Base-by-base conservation (phyloP, 2,113 vertebrate genomes). In the Aplodontia rufa region DNA sequence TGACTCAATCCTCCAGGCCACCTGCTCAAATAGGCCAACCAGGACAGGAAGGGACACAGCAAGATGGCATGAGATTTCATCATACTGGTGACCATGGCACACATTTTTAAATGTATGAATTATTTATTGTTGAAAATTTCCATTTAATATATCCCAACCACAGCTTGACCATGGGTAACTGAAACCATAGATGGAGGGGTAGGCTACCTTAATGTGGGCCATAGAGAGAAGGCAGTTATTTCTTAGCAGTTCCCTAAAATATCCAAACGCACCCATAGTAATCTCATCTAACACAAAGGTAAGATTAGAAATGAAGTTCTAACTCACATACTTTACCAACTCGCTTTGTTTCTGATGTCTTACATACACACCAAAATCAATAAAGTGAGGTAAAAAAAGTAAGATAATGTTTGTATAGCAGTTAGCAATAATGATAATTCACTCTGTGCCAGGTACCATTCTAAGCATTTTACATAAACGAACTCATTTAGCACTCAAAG, bases 361-460 rank as follows among this genome's bases (percentile, higher is more conserved):
- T n/a, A 47, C 24, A 24, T 51, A 53, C 24, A 74, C 30, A 49
- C 68, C 12, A 53, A 45, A 26, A 35, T 28, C 47, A 51, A 66
- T 20, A 58, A 58, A 40, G 30, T 17, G 14, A 75, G 45, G n/a
- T 4, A 53, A 17, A 51, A 51, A 55, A 76, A 68, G 5, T 45
- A 45, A 37, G 32, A 17, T 4, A 9, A 2, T 20, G n/a, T 45
- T 9, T 28, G 16, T 32, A n/a, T 0, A 1, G 30, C 30, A 28
- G 10, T n/a, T 42, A n/a, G 4, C 8, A 68, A 68, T 30, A n/a
- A n/a, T 28, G 22, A 2, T 8, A 11, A 13, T 19, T 85, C 42
- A 53, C 28, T 68, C 14, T 45, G 37, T 6, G 10, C 16, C 22
- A 22, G 60, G 19, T 37, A 17, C 4, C 60, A 6, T 22, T 10